Evolutionary conservation across 2,888 invertebrate species (phyloP), one percentile per base, ranked within the genome.

Genomic region (Corythucha ciliata): DNA sequence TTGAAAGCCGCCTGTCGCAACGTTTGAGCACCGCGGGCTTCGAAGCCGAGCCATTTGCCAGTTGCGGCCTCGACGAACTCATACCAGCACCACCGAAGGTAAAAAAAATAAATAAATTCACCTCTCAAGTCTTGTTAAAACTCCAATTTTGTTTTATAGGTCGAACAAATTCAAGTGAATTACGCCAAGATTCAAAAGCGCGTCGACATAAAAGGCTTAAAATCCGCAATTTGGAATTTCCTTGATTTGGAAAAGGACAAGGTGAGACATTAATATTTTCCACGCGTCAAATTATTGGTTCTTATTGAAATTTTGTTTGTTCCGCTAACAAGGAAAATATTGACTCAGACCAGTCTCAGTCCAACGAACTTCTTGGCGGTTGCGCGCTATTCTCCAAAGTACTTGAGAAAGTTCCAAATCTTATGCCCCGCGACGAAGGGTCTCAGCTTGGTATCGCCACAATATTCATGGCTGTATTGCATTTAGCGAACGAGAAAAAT

Each of bases 401-500:
- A 8, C 52, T 44, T 32, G n/a, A 26, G 12, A 14, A 29, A 16
- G 22, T 55, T 6, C 49, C 52, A 7, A 34, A 22, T 7, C 48
- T 48, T 12, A 49, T 55, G 8, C 55, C 55, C 2, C 24, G 25
- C 12, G 55, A 53, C 26, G 53, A 52, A 37, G 34, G 53, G 14
- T 29, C 45, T 6, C 49, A 53, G n/a, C 24, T 55, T 1, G 53
- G 53, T 33, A 41, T 26, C 21, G 53, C 52, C 26, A 42, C 53
- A 7, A 53, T 46, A n/a, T 55, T 55, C 50, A 56, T 56, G 56
- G 50, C 56, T 12, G 21, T 53, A 10, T 48, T 56, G 12, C 56
- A 56, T 40, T 32, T 56, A 48, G 53, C 56, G 14, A 56, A 56
- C 29, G 56, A 56, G 29, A 55, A 55, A 41, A 24, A 7, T 27